These are phyloP conservation scores for Malacoraja senta DNA, from an alignment of 2,797 vertebrate genomes.

Conservation along the genomic window DNA sequence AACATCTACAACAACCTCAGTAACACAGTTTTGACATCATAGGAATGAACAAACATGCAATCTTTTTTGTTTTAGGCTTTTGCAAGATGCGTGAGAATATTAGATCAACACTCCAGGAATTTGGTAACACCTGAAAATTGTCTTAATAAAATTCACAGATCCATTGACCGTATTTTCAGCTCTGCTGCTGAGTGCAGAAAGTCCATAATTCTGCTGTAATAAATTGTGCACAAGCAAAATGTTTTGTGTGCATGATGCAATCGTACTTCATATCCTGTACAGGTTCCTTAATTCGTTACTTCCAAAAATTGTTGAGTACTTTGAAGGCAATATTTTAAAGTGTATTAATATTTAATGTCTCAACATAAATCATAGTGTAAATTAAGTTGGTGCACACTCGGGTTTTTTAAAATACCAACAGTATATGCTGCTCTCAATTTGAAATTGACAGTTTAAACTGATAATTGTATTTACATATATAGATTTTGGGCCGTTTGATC, in stretches of 20 bases:
- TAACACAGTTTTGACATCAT: neutral
- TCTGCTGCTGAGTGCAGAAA: neutral
- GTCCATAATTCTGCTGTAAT: neutral
- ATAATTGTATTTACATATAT: neutral
- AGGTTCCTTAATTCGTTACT: neutral
- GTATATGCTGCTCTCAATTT: neutral
- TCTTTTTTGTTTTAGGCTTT: constrained; percentile 27
- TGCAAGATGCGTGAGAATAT: neutral
- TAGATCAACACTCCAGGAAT: neutral
- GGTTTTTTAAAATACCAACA: neutral
- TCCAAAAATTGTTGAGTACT: neutral
- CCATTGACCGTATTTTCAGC: neutral
- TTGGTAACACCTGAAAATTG: neutral
- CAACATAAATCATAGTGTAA: neutral
- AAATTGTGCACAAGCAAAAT: constrained; percentile 5
- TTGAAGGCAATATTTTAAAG: neutral
- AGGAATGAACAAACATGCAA: constrained; percentile 20
- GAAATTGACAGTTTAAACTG: constrained; percentile 3
- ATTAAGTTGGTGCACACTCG: neutral
- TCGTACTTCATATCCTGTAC: neutral
- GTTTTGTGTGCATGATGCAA: constrained; percentile 14
- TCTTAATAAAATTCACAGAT: neutral
- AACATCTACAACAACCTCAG: neutral
- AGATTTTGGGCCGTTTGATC: constrained; percentile 6
- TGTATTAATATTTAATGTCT: neutral